Evolutionary conservation across 2,888 invertebrate species (phyloP), one percentile per base, ranked within the genome.

Genomic region (Coelogynopora nodosa): DNA sequence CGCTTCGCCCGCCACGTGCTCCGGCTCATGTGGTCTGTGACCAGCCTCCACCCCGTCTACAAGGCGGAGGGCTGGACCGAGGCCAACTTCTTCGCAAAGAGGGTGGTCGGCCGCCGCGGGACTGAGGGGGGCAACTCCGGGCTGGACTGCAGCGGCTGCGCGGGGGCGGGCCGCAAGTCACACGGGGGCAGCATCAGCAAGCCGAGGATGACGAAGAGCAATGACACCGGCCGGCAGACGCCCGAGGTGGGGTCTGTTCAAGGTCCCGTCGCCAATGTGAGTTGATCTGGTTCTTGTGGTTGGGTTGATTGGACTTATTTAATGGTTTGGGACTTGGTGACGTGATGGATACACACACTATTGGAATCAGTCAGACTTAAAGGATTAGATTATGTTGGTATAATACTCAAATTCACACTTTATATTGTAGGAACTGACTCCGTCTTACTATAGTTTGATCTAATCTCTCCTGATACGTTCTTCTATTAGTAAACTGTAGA

Each of bases 1-100:
- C 49, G 67, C 1, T 84, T 84, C 31, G 49, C 84, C 1, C n/a
- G 27, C 23, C 31, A 31, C 2, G 49, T 84, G 18, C 84, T 84
- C 49, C 23, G 10, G 0, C n/a, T 27, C 0, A 31, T 84, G 84
- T 84, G 84, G 84, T 18, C 26, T 23, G 29, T 84, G 1, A 26
- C 23, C 5, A 23, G 29, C 0, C 84, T 84, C 26, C 84, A 84
- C n/a, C 28, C 84, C 49, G 18, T 18, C 49, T 67, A 67, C 27
- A 26, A 29, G 27, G 27, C 26, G 23, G 84, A 31, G 26, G 84
- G 84, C 31, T 84, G 84, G 84, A 84, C 84, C 30, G 84, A 28
- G 28, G 84, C 84, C 18, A 26, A 30, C 27, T 84, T 84, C 31
- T 5, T 2, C 31, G 27, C 84, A 23, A n/a, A 26, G 0, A 27